A percentile compares a stretch with the other conserved stretches of the same genome.
phyloP scores from a whole-genome alignment of 2,113 vertebrate genomes.

The Crotalus helleri region DNA sequence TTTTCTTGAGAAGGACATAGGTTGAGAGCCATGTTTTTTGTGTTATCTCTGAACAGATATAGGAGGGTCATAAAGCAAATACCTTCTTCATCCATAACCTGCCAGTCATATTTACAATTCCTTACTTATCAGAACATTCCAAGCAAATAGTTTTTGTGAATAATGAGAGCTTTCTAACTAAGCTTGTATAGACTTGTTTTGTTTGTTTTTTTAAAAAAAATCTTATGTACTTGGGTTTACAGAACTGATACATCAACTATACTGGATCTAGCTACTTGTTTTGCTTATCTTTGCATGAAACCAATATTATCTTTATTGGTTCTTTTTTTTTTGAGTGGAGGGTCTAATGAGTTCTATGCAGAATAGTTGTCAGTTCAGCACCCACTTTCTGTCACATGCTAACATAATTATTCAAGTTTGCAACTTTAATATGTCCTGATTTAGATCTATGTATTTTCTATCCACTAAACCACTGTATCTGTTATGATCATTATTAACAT shows the following conservation, averaged over 20 bases:
- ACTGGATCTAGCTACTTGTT: background rate
- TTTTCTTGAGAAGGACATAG: background rate
- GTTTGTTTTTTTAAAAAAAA: background rate
- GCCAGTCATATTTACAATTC: slow-evolving; percentile 52
- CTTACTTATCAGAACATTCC: slow-evolving; percentile 53
- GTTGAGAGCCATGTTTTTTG: background rate
- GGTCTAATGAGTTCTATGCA: background rate
- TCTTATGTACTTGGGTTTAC: background rate
- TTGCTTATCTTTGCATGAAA: background rate
- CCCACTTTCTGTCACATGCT: slow-evolving; percentile 23
- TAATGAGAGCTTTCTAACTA: slow-evolving; percentile 46
- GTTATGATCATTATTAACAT: background rate
- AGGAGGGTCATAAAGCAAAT: slow-evolving; percentile 51
- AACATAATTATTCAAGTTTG: slow-evolving; percentile 3
- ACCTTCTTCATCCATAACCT: slow-evolving; percentile 56
- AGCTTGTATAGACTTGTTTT: background rate
- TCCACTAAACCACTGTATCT: slow-evolving; percentile 30
- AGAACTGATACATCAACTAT: background rate
- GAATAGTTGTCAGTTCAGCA: background rate
- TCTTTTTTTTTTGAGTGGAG: background rate
- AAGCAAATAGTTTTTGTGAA: slow-evolving; percentile 38
- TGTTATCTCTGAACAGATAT: slow-evolving; percentile 32
- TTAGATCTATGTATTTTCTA: background rate
- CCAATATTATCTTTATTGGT: background rate
- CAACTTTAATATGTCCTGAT: slow-evolving; percentile 22